phyloP scores from a whole-genome alignment of 2,797 vertebrate genomes.

The Coilia nasus region DNA sequence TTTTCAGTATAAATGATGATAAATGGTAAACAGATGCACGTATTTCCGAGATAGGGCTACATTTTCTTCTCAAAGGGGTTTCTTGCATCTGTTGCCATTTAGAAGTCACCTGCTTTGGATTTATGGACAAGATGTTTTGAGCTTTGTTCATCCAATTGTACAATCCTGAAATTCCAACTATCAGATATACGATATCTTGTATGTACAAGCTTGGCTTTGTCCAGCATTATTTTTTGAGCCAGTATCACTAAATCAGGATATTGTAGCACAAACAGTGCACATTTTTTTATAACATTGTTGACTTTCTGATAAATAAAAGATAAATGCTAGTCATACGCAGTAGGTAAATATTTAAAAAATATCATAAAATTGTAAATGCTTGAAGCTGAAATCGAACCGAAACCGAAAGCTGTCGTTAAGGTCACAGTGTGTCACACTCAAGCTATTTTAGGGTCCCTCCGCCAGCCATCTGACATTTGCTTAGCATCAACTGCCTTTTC shows the following conservation, averaged over 20 bases:
- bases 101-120: constrained; percentile 48
- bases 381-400: not conserved
- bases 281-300: not conserved
- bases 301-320: not conserved
- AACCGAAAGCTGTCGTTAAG: not conserved
- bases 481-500: not conserved
- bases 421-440: not conserved
- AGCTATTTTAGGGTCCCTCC: not conserved
- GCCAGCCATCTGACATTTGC: not conserved
- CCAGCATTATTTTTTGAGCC: not conserved
- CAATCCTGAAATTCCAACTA: constrained; percentile 35
- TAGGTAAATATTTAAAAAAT: not conserved
- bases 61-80: constrained; percentile 50
- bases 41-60: constrained; percentile 57
- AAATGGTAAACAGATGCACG: constrained; percentile 71
- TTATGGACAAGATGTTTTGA: constrained; percentile 44
- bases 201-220: not conserved
- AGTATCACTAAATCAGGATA: not conserved
- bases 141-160: constrained; percentile 36
- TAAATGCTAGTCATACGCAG: not conserved
- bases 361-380: not conserved
- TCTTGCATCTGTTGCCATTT: constrained; percentile 46
- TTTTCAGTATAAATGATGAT: constrained; percentile 63
- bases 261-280: not conserved
- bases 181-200: constrained; percentile 31